Evolutionary conservation across 2,113 vertebrate species (phyloP), one percentile per base, ranked within the genome.

Genomic region (Lophura nycthemera): DNA sequence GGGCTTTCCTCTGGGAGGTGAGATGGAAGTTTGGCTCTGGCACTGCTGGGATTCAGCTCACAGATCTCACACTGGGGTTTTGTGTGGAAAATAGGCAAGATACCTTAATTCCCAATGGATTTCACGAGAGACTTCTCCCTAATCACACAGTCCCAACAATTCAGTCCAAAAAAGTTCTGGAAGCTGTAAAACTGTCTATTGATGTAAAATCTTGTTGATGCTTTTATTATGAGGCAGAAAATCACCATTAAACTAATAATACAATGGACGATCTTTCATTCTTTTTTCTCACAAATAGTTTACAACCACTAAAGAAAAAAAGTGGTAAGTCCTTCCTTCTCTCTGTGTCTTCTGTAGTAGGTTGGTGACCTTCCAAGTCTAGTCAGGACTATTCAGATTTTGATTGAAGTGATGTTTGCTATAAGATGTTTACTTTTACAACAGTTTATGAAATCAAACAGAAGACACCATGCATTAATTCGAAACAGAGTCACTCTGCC

Each of bases 201-300:
- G n/a, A 30, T 74, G 6, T 45, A 78, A 81, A 71, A 84, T 74
- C 71, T 89, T 74, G 43, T 57, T 83, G 24, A 0, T 1, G 4
- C 66, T 70, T 92, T 47, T 86, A 38, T 75, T 61, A 50, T 22
- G 60, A 87, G 40, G 32, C 43, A 84, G 73, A 94, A 95, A 90
- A 40, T 32, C 30, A 57, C 57, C n/a, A 89, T 7, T 54, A 82
- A 75, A 43, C 22, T 84, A 86, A 38, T 19, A 83, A 66, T 17
- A 4, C 42, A 78, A 30, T n/a, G 78, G n/a, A n/a, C 2, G 1
- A 57, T 86, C 38, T 83, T 91, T 88, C 34, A 69, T 78, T 88
- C 47, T 40, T 8, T 25, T 78, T 27, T 61, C 76, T 60, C 4
- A 0, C 88, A 48, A 93, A 81, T 3, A 50, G 6, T 88, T 95